These are phyloP conservation scores for Ariolimax columbianus DNA, from an alignment of 2,888 invertebrate species.

Conservation along the genomic window DNA sequence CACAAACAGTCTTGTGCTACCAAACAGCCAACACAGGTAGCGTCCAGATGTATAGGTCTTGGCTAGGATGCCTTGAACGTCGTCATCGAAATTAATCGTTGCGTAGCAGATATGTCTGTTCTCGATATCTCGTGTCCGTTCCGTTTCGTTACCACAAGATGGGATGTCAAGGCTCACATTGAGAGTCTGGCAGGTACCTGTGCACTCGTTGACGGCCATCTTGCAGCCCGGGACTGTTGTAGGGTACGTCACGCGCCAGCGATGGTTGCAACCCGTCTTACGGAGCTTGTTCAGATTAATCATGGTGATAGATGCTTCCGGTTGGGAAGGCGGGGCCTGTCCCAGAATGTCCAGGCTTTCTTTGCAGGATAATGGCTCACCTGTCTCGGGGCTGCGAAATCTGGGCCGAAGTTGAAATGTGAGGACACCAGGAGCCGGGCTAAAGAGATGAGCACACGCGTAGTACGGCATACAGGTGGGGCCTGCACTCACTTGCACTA, in stretches of 20 bases:
- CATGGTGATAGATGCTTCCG: constrained; percentile 10
- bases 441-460: constrained; percentile 5
- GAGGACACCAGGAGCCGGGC: constrained; percentile 22
- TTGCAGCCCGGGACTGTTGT: background rate
- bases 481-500: background rate
- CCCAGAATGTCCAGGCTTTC: background rate
- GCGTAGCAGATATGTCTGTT: constrained; percentile 23
- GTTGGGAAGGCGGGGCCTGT: background rate
- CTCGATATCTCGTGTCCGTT: background rate
- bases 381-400: constrained; percentile 10
- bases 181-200: constrained; percentile 1
- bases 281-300: constrained; percentile 12
- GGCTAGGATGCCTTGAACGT: constrained; percentile 7
- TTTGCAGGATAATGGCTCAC: constrained; percentile 4
- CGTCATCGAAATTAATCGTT: constrained; percentile 1
- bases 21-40: constrained; percentile 38
- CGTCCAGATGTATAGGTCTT: background rate
- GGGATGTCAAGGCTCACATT: constrained; percentile 9
- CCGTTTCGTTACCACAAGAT: constrained; percentile 16
- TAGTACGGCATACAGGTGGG: constrained; percentile 40
- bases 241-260: background rate
- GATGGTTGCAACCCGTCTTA: background rate
- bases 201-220: constrained; percentile 18
- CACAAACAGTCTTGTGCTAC: constrained; percentile 20
- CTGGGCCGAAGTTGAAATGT: constrained; percentile 15